These are phyloP conservation scores for Himalopsyche japonica DNA, from an alignment of 2,888 invertebrate genomes.

Conservation along the genomic window DNA sequence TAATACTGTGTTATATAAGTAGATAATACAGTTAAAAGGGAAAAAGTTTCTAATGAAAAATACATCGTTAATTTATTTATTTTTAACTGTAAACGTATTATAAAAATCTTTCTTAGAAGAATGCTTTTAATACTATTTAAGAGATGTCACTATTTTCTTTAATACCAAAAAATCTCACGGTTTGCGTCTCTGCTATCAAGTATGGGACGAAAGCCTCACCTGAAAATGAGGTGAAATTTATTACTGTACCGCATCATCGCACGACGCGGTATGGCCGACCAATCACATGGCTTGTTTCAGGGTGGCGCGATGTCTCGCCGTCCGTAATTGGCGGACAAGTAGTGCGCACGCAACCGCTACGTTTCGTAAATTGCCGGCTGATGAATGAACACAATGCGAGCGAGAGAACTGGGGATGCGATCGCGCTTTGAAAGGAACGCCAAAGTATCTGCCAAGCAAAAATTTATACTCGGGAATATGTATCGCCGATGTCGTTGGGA, in stretches of 20 bases:
- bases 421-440: neutral
- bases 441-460: neutral
- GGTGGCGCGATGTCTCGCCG: slow-evolving; percentile 26
- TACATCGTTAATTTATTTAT: no score
- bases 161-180: neutral
- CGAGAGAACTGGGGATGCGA: neutral
- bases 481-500: neutral
- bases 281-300: slow-evolving; percentile 13
- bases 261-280: slow-evolving; percentile 15
- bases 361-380: neutral
- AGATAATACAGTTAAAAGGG: no score
- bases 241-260: neutral
- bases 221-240: neutral
- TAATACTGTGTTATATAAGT: no score
- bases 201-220: neutral
- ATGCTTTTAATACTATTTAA: neutral
- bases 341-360: slow-evolving; percentile 5
- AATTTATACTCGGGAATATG: neutral
- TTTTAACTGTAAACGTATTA: no score
- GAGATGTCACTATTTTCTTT: neutral
- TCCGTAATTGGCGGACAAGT: slow-evolving; percentile 9
- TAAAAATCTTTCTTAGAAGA: no score
- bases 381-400: neutral
- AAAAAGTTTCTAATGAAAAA: no score
- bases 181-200: neutral